These are phyloP conservation scores for Adineta ricciae DNA, from an alignment of 2,888 invertebrate species.

Conservation along the genomic window DNA sequence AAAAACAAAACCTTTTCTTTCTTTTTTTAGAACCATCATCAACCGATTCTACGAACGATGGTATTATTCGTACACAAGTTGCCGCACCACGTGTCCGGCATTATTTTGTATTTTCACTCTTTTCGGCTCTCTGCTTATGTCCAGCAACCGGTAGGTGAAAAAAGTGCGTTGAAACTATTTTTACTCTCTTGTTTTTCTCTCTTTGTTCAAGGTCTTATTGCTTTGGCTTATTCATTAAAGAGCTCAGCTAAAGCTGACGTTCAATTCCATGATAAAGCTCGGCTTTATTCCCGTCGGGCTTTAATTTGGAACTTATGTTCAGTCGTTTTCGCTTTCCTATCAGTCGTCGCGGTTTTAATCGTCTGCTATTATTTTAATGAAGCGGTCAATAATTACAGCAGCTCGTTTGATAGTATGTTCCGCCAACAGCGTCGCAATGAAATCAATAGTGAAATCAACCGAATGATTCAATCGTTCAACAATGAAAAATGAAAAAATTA, in stretches of 20 bases:
- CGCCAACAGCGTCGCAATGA: not conserved
- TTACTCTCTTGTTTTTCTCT: not conserved
- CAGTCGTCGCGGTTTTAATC: not conserved
- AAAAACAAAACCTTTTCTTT: not conserved
- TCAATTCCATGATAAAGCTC: conserved; percentile 6
- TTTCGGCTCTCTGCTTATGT: not conserved
- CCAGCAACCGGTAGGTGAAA: not conserved
- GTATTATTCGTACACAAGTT: not conserved
- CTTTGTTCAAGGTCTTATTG: not conserved
- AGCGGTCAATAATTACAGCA: not conserved
- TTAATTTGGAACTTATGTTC: conserved; percentile 11
- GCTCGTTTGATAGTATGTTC: not conserved
- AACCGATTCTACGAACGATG: not conserved
- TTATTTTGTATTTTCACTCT: conserved; percentile 18
- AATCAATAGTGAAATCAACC: not conserved
- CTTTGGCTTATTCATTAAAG: conserved; percentile 20
- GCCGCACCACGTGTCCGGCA: not conserved
- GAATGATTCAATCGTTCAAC: not conserved
- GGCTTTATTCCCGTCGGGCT: conserved; percentile 6
- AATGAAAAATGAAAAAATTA: not conserved
- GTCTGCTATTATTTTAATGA: not conserved
- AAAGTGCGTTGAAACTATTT: not conserved
- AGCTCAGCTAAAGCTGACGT: conserved; percentile 4
- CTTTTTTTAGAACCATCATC: not conserved
- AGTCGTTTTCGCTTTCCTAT: not conserved